These are phyloP conservation scores for Melanotus villosus DNA, from an alignment of 2,888 invertebrate species.

Conservation along the genomic window DNA sequence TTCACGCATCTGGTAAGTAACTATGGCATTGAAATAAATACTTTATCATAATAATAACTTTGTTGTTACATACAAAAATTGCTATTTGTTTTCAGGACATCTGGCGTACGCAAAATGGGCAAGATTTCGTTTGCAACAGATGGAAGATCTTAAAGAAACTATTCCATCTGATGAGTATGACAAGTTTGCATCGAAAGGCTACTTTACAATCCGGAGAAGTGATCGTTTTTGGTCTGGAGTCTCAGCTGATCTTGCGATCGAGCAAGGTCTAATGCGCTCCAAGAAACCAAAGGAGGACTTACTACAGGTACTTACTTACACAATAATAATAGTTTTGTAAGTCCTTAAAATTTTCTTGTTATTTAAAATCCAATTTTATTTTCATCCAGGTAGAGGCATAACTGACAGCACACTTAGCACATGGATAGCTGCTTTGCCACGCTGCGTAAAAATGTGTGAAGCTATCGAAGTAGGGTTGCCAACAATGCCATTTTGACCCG, in stretches of 20 bases:
- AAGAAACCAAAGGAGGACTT: slow-evolving; percentile 18
- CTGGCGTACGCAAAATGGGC: slow-evolving; percentile 22
- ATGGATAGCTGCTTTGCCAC: slow-evolving; percentile 18
- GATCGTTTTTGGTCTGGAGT: slow-evolving; percentile 16
- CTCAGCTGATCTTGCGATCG: slow-evolving; percentile 17
- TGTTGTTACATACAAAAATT: neutral
- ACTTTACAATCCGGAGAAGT: slow-evolving; percentile 24
- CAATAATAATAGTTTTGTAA: neutral
- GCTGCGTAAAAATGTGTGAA: slow-evolving; percentile 17
- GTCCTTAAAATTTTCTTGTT: neutral
- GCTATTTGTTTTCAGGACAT: slow-evolving; percentile 11
- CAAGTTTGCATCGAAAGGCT: slow-evolving; percentile 25
- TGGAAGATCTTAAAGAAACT: slow-evolving; percentile 16
- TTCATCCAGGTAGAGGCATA: slow-evolving; percentile 16
- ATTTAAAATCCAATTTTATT: slow-evolving; percentile 2
- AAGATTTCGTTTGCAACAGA: slow-evolving; percentile 21
- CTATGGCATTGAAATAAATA: neutral
- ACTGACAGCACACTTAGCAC: slow-evolving; percentile 10
- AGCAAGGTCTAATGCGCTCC: neutral
- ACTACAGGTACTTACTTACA: slow-evolving; percentile 5
- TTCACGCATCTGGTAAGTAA: slow-evolving; percentile 13
- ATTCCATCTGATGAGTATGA: slow-evolving; percentile 13
- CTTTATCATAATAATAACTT: neutral
- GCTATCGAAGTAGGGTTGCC: slow-evolving; percentile 6
- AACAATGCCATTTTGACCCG: too few species aligned